These are phyloP conservation scores for Colletes gigas DNA, from an alignment of 1,140 invertebrate species.

Conservation along the genomic window DNA sequence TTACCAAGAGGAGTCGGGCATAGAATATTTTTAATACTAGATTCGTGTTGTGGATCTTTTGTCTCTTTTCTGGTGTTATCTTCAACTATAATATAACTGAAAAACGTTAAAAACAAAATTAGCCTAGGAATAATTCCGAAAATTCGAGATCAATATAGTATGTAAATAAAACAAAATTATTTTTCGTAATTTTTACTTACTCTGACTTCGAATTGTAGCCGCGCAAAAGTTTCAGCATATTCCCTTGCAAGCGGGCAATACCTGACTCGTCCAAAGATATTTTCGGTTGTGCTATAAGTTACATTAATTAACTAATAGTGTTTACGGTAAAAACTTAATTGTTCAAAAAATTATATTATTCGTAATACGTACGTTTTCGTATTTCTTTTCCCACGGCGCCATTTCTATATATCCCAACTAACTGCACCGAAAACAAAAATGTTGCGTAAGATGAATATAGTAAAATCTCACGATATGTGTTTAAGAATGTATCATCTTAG, in stretches of 20 bases:
- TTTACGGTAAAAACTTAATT: background rate
- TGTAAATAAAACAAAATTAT: background rate
- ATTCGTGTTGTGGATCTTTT: background rate
- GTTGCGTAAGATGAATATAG: background rate
- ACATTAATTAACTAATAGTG: background rate
- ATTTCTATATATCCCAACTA: constrained; percentile 33
- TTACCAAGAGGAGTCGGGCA: background rate
- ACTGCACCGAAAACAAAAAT: background rate
- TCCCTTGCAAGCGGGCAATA: constrained; percentile 8
- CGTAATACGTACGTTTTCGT: constrained; percentile 12
- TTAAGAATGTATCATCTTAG: no score
- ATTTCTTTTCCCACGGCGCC: constrained; percentile 21
- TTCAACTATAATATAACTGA: background rate
- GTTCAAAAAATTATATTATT: background rate
- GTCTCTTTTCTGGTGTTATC: background rate
- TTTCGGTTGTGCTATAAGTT: background rate
- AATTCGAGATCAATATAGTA: no score
- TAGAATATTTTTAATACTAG: background rate
- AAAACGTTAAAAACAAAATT: background rate
- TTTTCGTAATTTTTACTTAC: constrained; percentile 5
- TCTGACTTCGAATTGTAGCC: constrained; percentile 15
- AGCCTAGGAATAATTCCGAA: no score
- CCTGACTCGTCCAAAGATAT: background rate
- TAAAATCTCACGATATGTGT: no score
- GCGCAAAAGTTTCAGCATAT: constrained; percentile 18